Base-by-base conservation (phyloP, 2,888 invertebrate genomes). In the Heliconius sara region DNA sequence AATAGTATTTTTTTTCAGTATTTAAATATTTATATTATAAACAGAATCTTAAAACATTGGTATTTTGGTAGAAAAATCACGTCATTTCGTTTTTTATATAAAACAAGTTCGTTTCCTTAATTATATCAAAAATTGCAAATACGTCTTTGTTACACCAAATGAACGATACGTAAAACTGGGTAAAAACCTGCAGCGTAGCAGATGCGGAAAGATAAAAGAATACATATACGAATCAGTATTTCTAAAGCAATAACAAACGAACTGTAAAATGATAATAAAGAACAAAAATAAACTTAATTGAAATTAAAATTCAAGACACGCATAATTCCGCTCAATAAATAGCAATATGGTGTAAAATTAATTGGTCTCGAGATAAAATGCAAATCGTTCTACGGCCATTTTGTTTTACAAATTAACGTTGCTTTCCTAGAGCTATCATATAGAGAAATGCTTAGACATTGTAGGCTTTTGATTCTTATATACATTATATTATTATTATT, bases 351-450 rank as follows among this genome's bases (percentile, higher is more conserved):
- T 91, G 91, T 92, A 87, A 90, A 90, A 92, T 91, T 92, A 93
- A 92, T 92, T 92, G 91, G 90, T 81, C 78, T 77, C 81, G 83
- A 88, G 91, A 92, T 92, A 92, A 91, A 89, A 93, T 93, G 92
- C 86, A 87, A 92, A 93, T 93, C 65, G 79, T 75, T 78, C 74
- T 16, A 77, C 77, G 87, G 87, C 82, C 86, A 87, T 88, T 82
- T 80, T 79, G 81, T 81, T 74, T 77, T 66, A 80, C 79, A 77
- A 81, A 81, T 90, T 79, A 81, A 43, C 67, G 78, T 81, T 80
- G 76, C 71, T 78, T 77, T 74, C 80, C 60, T 70, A 75, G 63
- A 75, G 63, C 63, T 3, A 67, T 79, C 27, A 57, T 5, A 43
- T 52, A 25, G 43, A 34, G 65, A 72, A 76, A 76, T 43, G 52